These are phyloP conservation scores for Drosophila siamana DNA, from an alignment of 2,888 invertebrate genomes.

Conservation along the genomic window DNA sequence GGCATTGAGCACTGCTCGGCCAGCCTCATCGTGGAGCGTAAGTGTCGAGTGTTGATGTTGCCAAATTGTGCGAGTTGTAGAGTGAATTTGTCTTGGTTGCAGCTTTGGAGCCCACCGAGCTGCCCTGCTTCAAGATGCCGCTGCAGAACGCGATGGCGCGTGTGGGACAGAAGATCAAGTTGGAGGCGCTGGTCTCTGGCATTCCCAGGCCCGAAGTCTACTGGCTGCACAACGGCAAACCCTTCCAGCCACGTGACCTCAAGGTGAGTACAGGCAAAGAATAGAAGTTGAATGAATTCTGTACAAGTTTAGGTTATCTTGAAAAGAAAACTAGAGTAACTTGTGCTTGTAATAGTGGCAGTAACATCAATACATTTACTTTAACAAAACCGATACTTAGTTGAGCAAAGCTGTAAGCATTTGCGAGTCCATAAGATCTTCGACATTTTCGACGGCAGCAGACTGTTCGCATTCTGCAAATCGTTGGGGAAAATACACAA, in stretches of 20 bases:
- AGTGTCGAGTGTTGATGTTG: background rate
- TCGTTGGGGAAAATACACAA: slow-evolving; percentile 27
- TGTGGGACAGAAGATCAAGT: slow-evolving; percentile 90
- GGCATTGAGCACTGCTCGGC: slow-evolving; percentile 89
- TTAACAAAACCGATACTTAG: no score
- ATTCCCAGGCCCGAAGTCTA: slow-evolving; percentile 88
- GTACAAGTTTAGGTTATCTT: no score
- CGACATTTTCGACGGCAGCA: background rate
- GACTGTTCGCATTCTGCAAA: slow-evolving; percentile 16
- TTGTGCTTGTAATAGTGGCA: no score
- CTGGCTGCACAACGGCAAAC: slow-evolving; percentile 90
- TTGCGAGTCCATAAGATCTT: background rate
- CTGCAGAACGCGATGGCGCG: slow-evolving; percentile 90
- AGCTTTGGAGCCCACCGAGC: slow-evolving; percentile 88
- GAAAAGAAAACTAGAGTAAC: no score
- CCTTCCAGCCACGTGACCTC: slow-evolving; percentile 87
- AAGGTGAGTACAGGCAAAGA: slow-evolving; percentile 86
- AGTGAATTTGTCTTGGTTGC: slow-evolving; percentile 23
- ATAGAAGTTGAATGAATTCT: background rate
- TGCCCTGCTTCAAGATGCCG: slow-evolving; percentile 88
- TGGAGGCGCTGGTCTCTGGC: slow-evolving; percentile 90
- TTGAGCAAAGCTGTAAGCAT: background rate
- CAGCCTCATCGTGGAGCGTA: slow-evolving; percentile 89
- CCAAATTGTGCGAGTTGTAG: no score
- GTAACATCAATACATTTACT: no score